phyloP scores from a whole-genome alignment of 2,797 vertebrate genomes.

The Melopsittacus undulatus region DNA sequence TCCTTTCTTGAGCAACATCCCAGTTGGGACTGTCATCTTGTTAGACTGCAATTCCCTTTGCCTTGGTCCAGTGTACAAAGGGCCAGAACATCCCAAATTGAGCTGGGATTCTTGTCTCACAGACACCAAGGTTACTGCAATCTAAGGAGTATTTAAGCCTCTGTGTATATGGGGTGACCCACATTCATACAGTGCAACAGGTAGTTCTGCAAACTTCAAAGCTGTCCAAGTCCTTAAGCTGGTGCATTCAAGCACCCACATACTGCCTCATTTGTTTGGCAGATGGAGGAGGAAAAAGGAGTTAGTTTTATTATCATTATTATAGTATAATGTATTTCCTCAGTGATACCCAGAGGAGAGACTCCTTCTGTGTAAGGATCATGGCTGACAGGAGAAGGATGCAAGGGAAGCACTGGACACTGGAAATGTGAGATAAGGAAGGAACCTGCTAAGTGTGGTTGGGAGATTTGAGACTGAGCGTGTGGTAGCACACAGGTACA shows the following conservation, averaged over 20 bases:
- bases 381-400: neutral
- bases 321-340: neutral
- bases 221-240: neutral
- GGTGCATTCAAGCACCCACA: neutral
- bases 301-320: neutral
- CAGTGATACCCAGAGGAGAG: neutral
- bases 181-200: neutral
- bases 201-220: neutral
- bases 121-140: conserved; percentile 13
- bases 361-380: neutral
- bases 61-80: neutral
- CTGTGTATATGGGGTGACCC: fast-evolving
- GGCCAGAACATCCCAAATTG: conserved; percentile 31
- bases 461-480: neutral
- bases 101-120: conserved; percentile 15
- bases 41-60: conserved; percentile 28
- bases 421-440: neutral
- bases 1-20: conserved; percentile 30
- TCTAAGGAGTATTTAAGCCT: neutral
- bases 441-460: neutral
- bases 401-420: neutral
- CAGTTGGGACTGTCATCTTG: neutral
- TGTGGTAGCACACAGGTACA: neutral
- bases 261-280: neutral
- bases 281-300: neutral